Conservation (phyloP, 1,140 invertebrate genomes). For the Mycetomoellerius zeteki region DNA sequence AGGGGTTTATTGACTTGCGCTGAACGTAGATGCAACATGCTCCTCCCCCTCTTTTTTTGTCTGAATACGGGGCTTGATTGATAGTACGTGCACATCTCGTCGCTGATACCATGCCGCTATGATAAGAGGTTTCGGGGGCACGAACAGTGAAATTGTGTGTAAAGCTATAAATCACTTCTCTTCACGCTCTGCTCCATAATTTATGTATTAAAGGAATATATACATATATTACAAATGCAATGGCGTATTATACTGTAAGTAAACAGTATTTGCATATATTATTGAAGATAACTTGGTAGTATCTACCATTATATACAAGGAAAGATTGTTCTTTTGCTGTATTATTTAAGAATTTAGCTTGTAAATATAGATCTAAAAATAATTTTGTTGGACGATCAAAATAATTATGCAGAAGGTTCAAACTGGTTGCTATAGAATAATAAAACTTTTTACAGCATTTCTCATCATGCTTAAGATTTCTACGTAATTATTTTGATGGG, state of each 20-base stretch:
- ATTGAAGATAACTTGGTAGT: not conserved
- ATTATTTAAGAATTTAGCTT: too few relatives aligned
- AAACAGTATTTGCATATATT: not conserved
- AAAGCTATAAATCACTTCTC: constrained; percentile 14
- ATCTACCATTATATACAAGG: not conserved
- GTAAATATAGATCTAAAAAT: too few relatives aligned
- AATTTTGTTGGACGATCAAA: too few relatives aligned
- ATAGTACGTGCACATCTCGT: constrained; percentile 39
- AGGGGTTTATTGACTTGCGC: constrained; percentile 61
- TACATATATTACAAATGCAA: not conserved
- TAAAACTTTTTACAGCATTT: too few relatives aligned
- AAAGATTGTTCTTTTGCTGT: too few relatives aligned
- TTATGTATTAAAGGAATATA: not conserved
- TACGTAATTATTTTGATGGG: too few relatives aligned
- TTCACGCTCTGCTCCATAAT: not conserved
- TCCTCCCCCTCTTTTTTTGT: constrained; percentile 24
- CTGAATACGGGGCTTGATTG: constrained; percentile 62
- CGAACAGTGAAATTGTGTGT: constrained; percentile 36
- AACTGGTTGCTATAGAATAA: too few relatives aligned
- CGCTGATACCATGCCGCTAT: constrained; percentile 22
- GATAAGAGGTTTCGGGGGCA: constrained; percentile 40
- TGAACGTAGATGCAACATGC: constrained; percentile 40
- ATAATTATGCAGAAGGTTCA: too few relatives aligned
- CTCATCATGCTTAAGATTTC: too few relatives aligned
- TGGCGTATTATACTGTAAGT: not conserved